A percentile compares a stretch with the other conserved stretches of the same genome.
These are phyloP conservation scores for Steinernema hermaphroditum DNA, from an alignment of 2,888 invertebrate genomes.

Conservation along the genomic window DNA sequence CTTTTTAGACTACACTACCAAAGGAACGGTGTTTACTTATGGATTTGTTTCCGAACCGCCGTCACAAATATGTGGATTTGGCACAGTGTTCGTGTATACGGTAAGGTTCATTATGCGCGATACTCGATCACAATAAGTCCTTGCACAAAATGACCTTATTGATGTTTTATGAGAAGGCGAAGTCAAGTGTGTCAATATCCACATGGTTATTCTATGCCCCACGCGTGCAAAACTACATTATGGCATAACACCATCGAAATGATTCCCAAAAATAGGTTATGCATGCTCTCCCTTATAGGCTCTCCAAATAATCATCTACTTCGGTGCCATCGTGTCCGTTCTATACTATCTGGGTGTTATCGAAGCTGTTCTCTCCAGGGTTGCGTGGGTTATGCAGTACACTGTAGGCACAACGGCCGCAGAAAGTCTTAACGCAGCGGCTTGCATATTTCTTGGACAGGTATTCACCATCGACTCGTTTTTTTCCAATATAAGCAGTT, in stretches of 20 bases:
- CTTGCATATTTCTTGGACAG: slow-evolving; percentile 91
- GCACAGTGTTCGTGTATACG: slow-evolving; percentile 42
- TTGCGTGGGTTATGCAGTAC: slow-evolving; percentile 69
- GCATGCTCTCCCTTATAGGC: slow-evolving; percentile 67
- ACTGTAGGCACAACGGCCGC: slow-evolving; percentile 85
- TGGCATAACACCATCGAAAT: too few species aligned
- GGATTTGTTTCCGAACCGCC: slow-evolving; percentile 67
- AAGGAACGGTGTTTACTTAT: slow-evolving; percentile 83
- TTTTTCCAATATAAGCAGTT: neutral
- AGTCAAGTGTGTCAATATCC: too few species aligned
- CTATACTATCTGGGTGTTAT: slow-evolving; percentile 85
- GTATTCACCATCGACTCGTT: slow-evolving; percentile 72
- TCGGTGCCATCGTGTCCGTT: slow-evolving; percentile 85
- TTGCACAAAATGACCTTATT: too few species aligned
- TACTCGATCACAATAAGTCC: too few species aligned
- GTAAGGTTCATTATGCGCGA: too few species aligned
- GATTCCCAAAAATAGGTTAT: too few species aligned
- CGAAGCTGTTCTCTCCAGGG: slow-evolving; percentile 77
- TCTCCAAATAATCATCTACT: slow-evolving; percentile 88
- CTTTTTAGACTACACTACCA: slow-evolving; percentile 79
- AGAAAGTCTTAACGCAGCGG: slow-evolving; percentile 87
- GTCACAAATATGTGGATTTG: slow-evolving; percentile 45
- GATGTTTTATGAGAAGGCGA: too few species aligned
- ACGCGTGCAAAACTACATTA: too few species aligned
- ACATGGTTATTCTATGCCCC: too few species aligned